These are phyloP conservation scores for Limnodromus scolopaceus DNA, from an alignment of 2,797 vertebrate genomes.

Conservation along the genomic window DNA sequence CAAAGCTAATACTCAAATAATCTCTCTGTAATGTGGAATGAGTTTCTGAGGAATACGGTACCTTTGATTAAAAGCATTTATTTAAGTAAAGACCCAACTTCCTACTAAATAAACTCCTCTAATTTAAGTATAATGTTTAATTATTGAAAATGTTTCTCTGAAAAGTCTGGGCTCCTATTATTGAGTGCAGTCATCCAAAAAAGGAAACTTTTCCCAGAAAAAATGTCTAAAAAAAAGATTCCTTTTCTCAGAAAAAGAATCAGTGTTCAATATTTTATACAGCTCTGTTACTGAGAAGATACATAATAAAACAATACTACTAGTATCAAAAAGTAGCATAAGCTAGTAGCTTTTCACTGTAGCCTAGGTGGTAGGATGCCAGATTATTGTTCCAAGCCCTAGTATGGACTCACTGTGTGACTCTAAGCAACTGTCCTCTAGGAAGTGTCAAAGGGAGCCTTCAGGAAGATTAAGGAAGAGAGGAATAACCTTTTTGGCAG, in stretches of 20 bases:
- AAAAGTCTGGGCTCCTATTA: not conserved
- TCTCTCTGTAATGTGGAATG: not conserved
- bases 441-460: not conserved
- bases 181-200: not conserved
- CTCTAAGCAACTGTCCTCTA: not conserved
- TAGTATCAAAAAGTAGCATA: not conserved
- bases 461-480: not conserved
- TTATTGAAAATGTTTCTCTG: not conserved
- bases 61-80: not conserved
- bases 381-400: not conserved
- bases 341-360: not conserved
- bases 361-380: not conserved
- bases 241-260: not conserved
- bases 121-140: not conserved
- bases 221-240: not conserved
- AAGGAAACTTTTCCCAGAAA: not conserved
- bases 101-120: not conserved
- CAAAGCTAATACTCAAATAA: not conserved
- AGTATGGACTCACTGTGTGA: not conserved
- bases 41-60: not conserved
- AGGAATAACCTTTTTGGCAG: fast-evolving
- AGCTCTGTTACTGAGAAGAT: not conserved
- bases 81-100: not conserved
- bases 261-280: not conserved
- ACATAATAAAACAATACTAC: not conserved